phyloP scores from a whole-genome alignment of 2,113 vertebrate genomes.

The Charina bottae region DNA sequence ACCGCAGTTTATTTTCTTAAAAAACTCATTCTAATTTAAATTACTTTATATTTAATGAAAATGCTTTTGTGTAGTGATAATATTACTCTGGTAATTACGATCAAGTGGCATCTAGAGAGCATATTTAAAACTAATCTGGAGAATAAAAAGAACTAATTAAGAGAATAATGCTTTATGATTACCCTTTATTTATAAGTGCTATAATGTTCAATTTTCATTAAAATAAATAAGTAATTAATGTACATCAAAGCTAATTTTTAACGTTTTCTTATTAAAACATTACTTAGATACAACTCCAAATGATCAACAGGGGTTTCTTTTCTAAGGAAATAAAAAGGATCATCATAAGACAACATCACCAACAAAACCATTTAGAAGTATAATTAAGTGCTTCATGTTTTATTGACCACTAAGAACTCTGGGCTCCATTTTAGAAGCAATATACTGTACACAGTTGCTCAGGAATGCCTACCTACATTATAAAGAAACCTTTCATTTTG shows the following conservation, averaged over 20 bases:
- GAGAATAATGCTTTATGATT: constrained; percentile 74
- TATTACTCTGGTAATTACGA: constrained; percentile 77
- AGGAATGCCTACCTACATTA: neutral
- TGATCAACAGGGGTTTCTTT: rapidly evolving
- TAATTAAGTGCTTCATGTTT: constrained; percentile 28
- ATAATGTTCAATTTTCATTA: constrained; percentile 60
- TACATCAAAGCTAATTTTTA: constrained; percentile 65
- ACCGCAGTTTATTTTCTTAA: constrained; percentile 72
- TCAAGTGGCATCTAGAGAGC: constrained; percentile 78
- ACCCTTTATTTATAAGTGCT: constrained; percentile 76
- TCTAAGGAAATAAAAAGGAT: constrained; percentile 1
- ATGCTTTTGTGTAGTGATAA: constrained; percentile 75
- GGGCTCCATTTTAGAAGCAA: neutral
- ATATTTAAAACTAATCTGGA: constrained; percentile 77
- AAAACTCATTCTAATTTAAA: constrained; percentile 75
- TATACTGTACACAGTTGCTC: rapidly evolving
- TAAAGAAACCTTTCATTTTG: neutral
- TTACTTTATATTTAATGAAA: constrained; percentile 80
- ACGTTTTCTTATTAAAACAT: constrained; percentile 35
- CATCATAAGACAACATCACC: neutral
- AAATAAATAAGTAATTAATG: constrained; percentile 67
- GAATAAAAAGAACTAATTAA: constrained; percentile 80
- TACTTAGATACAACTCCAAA: constrained; percentile 11
- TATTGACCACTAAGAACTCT: neutral
- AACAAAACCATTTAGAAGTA: neutral